Evolutionary conservation across 2,797 vertebrate species (phyloP), one percentile per base, ranked within the genome.

Genomic region (Hemitrygon akajei): DNA sequence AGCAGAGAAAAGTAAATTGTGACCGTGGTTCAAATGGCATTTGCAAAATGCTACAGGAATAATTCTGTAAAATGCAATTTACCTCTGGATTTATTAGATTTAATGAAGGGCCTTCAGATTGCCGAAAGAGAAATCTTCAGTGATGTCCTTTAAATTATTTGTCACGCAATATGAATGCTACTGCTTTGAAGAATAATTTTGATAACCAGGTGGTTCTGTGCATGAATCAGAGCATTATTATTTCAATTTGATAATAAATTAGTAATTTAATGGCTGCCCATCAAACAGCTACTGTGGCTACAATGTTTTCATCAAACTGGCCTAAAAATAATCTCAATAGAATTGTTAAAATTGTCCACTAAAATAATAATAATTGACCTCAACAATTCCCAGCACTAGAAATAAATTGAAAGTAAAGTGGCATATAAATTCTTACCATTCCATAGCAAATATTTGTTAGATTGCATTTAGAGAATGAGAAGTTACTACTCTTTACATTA

Each of bases 1-100:
- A 82, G 95, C 95, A 77, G 95, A 94, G 91, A 93, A 94, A 96
- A 96, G 95, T n/a, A 95, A 96, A 95, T 93, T 94, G 25, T 22
- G 7, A 75, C 71, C 71, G 37, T 75, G 91, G 71, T 93, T 40
- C 91, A 93, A 93, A 93, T 93, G 73, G 91, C 37, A 40, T 93
- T 93, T 93, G 66, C 40, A 93, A 76, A 93, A 93, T 93, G 91
- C 91, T 93, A 76, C 40, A 56, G 73, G 76, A 93, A 76, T 76
- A 76, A 71, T 93, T 93, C 71, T 76, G 91, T 37, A 93, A 93
- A 93, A 93, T 76, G 91, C 91, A 93, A 93, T 93, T 93, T 76
- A 76, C 40, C 73, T 93, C 91, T 40, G 73, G 91, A 71, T 93
- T 75, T 93, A 93, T 93, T 93, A 93, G 73, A 93, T 93, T 93